Evolutionary conservation across 2,113 vertebrate species (phyloP).

Genomic region (Alligator mississippiensis): DNA sequence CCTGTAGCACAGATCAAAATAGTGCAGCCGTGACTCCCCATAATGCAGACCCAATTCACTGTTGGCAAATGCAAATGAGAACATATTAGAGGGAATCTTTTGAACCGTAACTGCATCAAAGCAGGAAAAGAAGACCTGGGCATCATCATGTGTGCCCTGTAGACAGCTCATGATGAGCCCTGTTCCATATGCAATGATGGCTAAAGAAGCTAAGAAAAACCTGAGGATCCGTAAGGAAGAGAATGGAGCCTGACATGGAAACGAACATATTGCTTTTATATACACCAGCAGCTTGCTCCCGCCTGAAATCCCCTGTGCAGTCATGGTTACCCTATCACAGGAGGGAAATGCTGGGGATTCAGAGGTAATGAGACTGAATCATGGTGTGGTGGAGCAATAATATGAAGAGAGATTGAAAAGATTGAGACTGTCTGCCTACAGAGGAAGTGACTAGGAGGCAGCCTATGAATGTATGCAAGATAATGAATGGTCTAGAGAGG

Average conservation of each 20-base stretch:
- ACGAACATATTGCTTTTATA: neutral
- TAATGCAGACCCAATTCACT: neutral
- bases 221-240: neutral
- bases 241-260: neutral
- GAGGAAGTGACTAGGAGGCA: neutral
- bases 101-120: constrained; percentile 9
- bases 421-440: constrained; percentile 10
- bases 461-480: neutral
- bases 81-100: neutral
- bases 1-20: neutral
- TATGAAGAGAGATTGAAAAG: neutral
- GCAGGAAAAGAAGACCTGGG: neutral
- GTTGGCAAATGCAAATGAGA: neutral
- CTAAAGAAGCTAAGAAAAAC: too few relatives aligned
- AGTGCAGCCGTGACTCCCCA: neutral
- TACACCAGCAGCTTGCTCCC: neutral
- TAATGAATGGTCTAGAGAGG: neutral
- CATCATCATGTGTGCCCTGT: neutral
- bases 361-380: neutral
- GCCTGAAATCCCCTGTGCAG: neutral
- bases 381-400: neutral
- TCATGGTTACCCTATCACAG: neutral
- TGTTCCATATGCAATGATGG: neutral
- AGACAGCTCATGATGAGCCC: neutral
- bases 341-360: neutral